Percentiles rank a stretch among this genome's conserved stretches.
Conservation (phyloP, 2,888 invertebrate genomes). For the Troilus luridus region DNA sequence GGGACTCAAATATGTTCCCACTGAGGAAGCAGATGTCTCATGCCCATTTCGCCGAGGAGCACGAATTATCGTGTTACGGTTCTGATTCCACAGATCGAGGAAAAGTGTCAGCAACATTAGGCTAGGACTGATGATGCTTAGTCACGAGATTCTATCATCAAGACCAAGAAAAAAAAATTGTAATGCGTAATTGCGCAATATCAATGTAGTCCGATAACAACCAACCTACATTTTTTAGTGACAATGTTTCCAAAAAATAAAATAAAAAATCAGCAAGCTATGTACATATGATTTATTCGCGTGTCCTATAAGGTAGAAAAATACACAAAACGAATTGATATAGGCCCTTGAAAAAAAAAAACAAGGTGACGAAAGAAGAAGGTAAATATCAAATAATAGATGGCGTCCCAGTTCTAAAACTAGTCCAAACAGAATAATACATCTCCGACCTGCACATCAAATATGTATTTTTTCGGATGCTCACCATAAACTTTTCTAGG, state of each 20-base stretch:
- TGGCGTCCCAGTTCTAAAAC: neutral
- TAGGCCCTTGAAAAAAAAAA: neutral
- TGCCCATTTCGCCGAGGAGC: neutral
- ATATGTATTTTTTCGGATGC: conserved; percentile 12
- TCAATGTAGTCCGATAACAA: neutral
- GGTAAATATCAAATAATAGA: neutral
- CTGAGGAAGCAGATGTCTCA: neutral
- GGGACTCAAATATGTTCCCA: neutral
- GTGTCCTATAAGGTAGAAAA: neutral
- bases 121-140: neutral
- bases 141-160: conserved; percentile 19
- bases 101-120: neutral
- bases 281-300: neutral
- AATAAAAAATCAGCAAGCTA: neutral
- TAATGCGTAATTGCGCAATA: neutral
- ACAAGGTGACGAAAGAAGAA: neutral
- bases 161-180: neutral
- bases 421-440: conserved; percentile 3
- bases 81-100: neutral
- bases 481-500: conserved; percentile 30
- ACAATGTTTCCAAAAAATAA: neutral
- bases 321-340: neutral
- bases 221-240: neutral
- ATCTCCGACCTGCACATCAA: conserved; percentile 3
- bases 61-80: neutral